Conservation (phyloP, 2,888 invertebrate species). For the Sarcophaga rosellei region DNA sequence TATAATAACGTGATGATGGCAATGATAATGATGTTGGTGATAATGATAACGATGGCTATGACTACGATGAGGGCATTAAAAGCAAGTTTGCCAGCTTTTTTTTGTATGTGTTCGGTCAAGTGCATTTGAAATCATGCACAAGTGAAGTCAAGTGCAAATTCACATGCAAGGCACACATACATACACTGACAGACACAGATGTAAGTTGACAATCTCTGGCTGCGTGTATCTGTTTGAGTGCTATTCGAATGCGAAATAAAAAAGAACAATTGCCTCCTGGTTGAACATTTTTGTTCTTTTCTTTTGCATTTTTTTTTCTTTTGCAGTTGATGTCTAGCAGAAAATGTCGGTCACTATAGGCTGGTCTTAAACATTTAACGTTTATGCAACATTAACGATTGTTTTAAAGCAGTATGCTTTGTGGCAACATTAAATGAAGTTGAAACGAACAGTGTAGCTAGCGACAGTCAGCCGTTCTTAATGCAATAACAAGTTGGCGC, state of each 20-base stretch:
- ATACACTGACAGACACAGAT: constrained; percentile 1
- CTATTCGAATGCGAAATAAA: neutral
- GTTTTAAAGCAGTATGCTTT: constrained; percentile 7
- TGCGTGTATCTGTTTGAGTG: neutral
- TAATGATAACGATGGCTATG: constrained; percentile 30
- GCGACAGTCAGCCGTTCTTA: constrained; percentile 15
- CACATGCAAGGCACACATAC: constrained; percentile 11
- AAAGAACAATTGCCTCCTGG: constrained; percentile 43
- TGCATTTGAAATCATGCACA: constrained; percentile 61
- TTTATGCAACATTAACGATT: neutral
- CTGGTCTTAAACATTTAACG: neutral
- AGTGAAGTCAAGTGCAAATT: constrained; percentile 65
- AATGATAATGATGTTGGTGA: constrained; percentile 18
- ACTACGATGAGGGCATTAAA: constrained; percentile 33
- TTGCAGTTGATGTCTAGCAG: neutral
- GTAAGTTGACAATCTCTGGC: constrained; percentile 6
- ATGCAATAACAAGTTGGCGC: neutral
- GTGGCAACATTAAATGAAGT: constrained; percentile 32
- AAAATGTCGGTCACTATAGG: constrained; percentile 35
- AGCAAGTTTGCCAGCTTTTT: constrained; percentile 10
- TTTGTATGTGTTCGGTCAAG: constrained; percentile 60
- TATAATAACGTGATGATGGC: constrained; percentile 17
- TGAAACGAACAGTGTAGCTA: constrained; percentile 32
- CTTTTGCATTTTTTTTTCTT: neutral
- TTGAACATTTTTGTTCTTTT: constrained; percentile 26